Base-by-base conservation (phyloP, 2,113 vertebrate species). In the Alethe castanea region DNA sequence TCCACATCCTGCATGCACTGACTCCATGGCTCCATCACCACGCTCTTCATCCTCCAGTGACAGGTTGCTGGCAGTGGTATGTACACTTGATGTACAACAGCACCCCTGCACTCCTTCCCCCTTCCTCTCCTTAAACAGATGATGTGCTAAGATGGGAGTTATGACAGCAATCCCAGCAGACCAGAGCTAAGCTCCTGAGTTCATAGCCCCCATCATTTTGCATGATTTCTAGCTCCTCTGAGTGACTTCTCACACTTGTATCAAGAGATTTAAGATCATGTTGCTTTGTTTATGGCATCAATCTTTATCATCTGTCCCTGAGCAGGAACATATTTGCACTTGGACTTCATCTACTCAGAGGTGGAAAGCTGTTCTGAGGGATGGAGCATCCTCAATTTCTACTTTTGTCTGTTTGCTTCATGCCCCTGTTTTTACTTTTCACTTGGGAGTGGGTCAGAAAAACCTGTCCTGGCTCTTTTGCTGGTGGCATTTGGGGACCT, bases 61-160 rank as follows among this genome's bases (percentile, higher is more conserved):
- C 92, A 92, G 91, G 91, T 71, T 95, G 76, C 74, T 94, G 95
- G 93, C 96, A 95, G 53, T 48, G 74, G 45, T 79, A 54, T 94
- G 88, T 38, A 91, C 60, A 57, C 60, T 93, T 96, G 95, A 97
- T 85, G 35, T 61, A 94, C 40, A 94, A 80, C 96, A 97, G 90
- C 78, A 80, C 48, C 71, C 86, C 84, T 92, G 78, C 52, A 57
- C 90, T 92, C 74, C 66, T 85, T 86, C 61, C 89, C 70, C 57
- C 70, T 88, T 78, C 78, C 76, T 62, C 78, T 76, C 65, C 67
- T 33, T 86, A 78, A 88, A 92, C 67, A 90, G 79, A 95, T 76
- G 64, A 50, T 92, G 77, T 92, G 74, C 93, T 91, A 92, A 81
- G 83, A 79, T 52, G 35, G 26, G 60, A 91, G 69, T 91, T 90